Evolutionary conservation across 2,797 vertebrate species (phyloP), one percentile per base, ranked within the genome.

Genomic region (Onychomys torridus): DNA sequence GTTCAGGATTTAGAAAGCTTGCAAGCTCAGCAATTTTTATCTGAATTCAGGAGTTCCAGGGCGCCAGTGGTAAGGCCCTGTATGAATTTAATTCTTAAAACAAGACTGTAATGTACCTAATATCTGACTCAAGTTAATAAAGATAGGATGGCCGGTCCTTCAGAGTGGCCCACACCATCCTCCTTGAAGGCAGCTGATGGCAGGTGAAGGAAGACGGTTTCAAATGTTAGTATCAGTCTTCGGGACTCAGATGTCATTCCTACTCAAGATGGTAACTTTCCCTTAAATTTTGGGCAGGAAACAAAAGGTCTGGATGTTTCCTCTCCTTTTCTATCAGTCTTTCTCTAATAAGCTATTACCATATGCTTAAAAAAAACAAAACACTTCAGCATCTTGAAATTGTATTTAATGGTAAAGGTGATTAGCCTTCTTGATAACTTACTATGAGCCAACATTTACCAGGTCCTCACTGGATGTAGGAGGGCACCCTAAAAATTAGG

Each of bases 321-420:
- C 49, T 71, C 89, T 59, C 83, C 87, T 27, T 46, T 90, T 76
- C 9, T 6, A 59, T 2, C 4, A 43, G 27, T 13, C 6, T 59
- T 59, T 91, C 59, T 43, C 40, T 76, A 84, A 91, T 76, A 82
- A 93, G 63, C 65, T 93, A 49, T 55, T 61, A 34, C 65, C n/a
- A n/a, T n/a, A 97, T 89, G 73, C 1, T 93, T 12, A 63, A 89
- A 63, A 77, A 16, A 71, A 90, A 52, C 52, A 65, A 34, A 79
- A 57, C 55, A 57, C 88, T 73, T 61, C 40, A n/a, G 29, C 85
- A 57, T 57, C 75, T 81, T 89, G 78, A 67, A 86, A 67, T 78
- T 77, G 55, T 86, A 94, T 93, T 90, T 89, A 87, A 93, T 40
- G 77, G 32, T 86, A 59, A 96, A 83, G 88, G 57, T 73, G 5